Evolutionary conservation across 2,888 invertebrate genomes (phyloP).

Genomic region (Dryococelus australis): DNA sequence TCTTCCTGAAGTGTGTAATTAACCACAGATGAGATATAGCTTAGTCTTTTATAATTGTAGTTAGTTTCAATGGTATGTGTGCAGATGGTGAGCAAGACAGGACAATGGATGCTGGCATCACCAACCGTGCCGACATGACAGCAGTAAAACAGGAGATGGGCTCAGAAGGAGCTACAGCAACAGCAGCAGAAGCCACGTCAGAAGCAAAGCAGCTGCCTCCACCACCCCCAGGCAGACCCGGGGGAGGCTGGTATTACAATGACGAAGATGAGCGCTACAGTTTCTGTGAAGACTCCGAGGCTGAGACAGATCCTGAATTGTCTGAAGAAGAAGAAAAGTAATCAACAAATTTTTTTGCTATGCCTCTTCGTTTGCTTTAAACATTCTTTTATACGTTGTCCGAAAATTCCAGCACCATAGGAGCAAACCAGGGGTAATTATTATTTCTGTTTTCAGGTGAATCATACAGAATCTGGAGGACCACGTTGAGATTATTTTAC

Average conservation of each 20-base stretch:
- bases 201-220: conserved; percentile 13
- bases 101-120: not conserved
- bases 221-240: conserved; percentile 26
- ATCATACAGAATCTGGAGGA: too few species aligned
- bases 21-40: too few species aligned
- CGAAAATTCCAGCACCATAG: too few species aligned
- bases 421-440: too few species aligned
- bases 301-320: conserved; percentile 40
- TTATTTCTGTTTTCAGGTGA: too few species aligned
- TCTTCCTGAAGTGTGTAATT: too few species aligned
- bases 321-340: conserved; percentile 31
- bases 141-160: not conserved
- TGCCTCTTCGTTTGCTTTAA: not conserved
- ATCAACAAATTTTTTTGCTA: not conserved
- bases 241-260: conserved; percentile 50
- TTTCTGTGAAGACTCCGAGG: conserved; percentile 49
- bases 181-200: not conserved
- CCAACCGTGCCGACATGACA: not conserved
- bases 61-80: not conserved
- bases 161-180: not conserved
- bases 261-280: conserved; percentile 52
- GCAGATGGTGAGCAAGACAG: conserved; percentile 41
- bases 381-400: not conserved
- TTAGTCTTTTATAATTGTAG: too few species aligned
- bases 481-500: too few species aligned